Conservation (phyloP, 2,888 invertebrate species). For the Sylvicola cinctus region DNA sequence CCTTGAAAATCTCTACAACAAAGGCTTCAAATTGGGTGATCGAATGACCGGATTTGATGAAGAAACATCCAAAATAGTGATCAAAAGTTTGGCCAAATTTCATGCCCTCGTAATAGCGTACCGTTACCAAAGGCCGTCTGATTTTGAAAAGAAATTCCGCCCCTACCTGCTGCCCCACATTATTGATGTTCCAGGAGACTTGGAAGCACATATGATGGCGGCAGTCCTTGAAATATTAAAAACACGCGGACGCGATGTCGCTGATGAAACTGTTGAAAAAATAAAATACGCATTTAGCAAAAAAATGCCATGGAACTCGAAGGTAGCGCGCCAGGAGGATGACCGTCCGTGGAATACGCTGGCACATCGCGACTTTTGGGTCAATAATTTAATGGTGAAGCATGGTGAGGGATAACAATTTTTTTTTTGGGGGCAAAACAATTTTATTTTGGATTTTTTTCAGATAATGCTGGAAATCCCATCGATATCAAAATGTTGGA, state of each 20-base stretch:
- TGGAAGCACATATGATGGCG: too few relatives aligned
- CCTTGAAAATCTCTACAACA: slow-evolving; percentile 32
- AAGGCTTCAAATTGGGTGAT: slow-evolving; percentile 30
- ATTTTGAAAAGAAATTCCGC: too few relatives aligned
- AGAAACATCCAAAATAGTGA: slow-evolving; percentile 24
- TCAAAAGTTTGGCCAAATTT: slow-evolving; percentile 30
- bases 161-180: too few relatives aligned
- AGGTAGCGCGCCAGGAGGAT: background rate
- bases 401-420: too few relatives aligned
- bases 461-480: background rate
- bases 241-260: background rate
- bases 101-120: slow-evolving; percentile 35
- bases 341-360: slow-evolving; percentile 27
- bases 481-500: background rate
- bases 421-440: too few relatives aligned
- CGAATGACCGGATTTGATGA: slow-evolving; percentile 30
- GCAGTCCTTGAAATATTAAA: too few relatives aligned
- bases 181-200: too few relatives aligned
- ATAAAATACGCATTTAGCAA: too few relatives aligned
- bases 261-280: too few relatives aligned
- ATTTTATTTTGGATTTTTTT: too few relatives aligned
- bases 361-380: slow-evolving; percentile 36
- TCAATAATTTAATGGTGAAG: slow-evolving; percentile 35
- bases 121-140: slow-evolving; percentile 26
- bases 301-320: too few relatives aligned